These are phyloP conservation scores for Nomia melanderi DNA, from an alignment of 1,140 invertebrate genomes.

Conservation along the genomic window DNA sequence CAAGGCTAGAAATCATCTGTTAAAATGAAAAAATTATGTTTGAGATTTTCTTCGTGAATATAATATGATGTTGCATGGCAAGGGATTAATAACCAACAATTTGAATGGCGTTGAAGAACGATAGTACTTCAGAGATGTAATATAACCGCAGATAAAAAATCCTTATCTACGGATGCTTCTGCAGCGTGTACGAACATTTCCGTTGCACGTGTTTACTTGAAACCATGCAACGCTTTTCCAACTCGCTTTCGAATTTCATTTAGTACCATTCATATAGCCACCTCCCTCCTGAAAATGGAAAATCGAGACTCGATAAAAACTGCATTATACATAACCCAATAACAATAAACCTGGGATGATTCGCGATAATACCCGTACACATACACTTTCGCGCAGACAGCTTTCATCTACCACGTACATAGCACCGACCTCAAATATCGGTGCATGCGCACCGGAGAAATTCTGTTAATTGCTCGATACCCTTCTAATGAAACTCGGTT, in stretches of 20 bases:
- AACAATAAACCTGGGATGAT: not conserved
- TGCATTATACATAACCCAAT: not conserved
- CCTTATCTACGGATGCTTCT: conserved; percentile 5
- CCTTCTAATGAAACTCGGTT: conserved; percentile 25
- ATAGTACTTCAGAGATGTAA: too few relatives aligned
- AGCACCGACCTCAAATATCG: not conserved
- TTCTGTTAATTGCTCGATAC: conserved; percentile 36
- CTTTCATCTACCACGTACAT: too few relatives aligned
- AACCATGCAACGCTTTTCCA: too few relatives aligned
- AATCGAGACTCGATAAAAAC: conserved; percentile 17
- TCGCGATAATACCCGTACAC: not conserved
- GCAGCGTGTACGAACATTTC: not conserved
- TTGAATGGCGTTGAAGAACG: too few relatives aligned
- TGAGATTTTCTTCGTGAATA: too few relatives aligned
- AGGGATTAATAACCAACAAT: too few relatives aligned
- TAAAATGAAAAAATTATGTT: too few relatives aligned
- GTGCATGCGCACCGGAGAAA: conserved; percentile 27
- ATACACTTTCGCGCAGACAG: too few relatives aligned
- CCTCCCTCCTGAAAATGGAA: not conserved
- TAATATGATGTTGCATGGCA: too few relatives aligned
- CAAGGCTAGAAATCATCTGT: too few relatives aligned
- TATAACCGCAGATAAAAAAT: not conserved
- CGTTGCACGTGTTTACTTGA: not conserved
- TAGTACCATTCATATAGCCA: not conserved
- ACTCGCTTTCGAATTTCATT: conserved; percentile 7